Percentiles rank a stretch among this genome's conserved stretches.
phyloP scores from a whole-genome alignment of 1,140 invertebrate genomes.

The Drosophila teissieri region DNA sequence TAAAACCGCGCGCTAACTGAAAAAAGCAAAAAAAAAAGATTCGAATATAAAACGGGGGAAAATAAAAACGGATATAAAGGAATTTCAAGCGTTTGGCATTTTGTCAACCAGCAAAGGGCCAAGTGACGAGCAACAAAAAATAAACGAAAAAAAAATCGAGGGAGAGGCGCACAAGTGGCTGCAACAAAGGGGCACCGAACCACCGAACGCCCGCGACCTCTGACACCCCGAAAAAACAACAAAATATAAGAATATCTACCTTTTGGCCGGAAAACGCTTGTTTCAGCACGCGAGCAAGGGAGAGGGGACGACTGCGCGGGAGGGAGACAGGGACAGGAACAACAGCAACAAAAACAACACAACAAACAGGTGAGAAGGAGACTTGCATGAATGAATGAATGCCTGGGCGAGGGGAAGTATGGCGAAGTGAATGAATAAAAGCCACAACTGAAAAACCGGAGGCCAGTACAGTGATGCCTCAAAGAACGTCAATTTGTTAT shows the following conservation, averaged over 20 bases:
- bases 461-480: constrained; percentile 3
- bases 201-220: constrained; percentile 35
- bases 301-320: constrained; percentile 25
- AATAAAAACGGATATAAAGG: constrained; percentile 38
- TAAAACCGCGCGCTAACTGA: constrained; percentile 55
- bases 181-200: constrained; percentile 47
- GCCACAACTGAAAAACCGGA: constrained; percentile 4
- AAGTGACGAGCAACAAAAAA: constrained; percentile 55
- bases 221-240: constrained; percentile 38
- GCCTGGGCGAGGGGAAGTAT: constrained; percentile 14
- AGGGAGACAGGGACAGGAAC: constrained; percentile 38
- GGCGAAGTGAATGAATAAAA: constrained; percentile 17
- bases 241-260: constrained; percentile 29
- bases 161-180: constrained; percentile 71
- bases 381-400: constrained; percentile 63
- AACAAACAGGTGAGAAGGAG: constrained; percentile 68
- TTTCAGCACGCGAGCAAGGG: constrained; percentile 56
- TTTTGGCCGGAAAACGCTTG: constrained; percentile 76
- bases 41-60: constrained; percentile 35
- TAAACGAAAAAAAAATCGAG: not conserved
- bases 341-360: constrained; percentile 51
- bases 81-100: constrained; percentile 71
- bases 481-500: no score
- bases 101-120: constrained; percentile 76
- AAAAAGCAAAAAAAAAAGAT: constrained; percentile 18